A percentile compares a stretch with the other conserved stretches of the same genome.
Evolutionary conservation across 37 sponge, comb jelly and placozoan genomes (phyloP).

Genomic region (Agelas oroides): DNA sequence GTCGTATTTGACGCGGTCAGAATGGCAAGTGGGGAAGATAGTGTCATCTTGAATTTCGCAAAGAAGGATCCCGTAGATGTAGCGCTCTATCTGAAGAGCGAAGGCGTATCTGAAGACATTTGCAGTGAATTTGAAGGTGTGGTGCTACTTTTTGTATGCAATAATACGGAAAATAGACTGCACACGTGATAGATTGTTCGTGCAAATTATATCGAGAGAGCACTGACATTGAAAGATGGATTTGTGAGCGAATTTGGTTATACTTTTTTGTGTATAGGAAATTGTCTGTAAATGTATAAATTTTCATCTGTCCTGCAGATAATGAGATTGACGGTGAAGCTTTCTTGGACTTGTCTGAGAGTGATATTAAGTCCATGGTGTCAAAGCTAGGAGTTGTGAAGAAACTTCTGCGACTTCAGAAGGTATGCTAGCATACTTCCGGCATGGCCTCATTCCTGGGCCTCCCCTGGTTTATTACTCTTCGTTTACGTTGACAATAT

Average conservation of each 20-base stretch:
- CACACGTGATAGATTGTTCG: too few relatives aligned
- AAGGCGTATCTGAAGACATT: conserved; percentile 5
- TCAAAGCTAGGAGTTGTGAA: not conserved
- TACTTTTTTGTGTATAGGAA: too few relatives aligned
- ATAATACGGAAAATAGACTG: too few relatives aligned
- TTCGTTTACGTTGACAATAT: not conserved
- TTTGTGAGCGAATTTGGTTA: too few relatives aligned
- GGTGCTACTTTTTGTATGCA: too few relatives aligned
- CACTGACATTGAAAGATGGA: too few relatives aligned
- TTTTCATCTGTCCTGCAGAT: not conserved
- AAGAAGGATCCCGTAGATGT: conserved; percentile 2
- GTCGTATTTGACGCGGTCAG: too few relatives aligned
- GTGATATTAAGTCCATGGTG: conserved; percentile 1
- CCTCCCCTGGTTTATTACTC: too few relatives aligned
- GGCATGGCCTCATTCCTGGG: too few relatives aligned
- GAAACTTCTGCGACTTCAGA: not conserved
- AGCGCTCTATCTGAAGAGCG: not conserved
- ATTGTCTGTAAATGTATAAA: not conserved
- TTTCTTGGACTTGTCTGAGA: conserved; percentile 11
- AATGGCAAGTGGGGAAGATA: too few relatives aligned
- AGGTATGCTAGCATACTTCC: not conserved
- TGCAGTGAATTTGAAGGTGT: conserved; percentile 14
- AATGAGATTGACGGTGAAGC: conserved; percentile 22
- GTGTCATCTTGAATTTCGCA: not conserved
- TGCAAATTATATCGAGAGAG: too few relatives aligned